A percentile compares a stretch with the other conserved stretches of the same genome.
These are phyloP conservation scores for Philereme vetulata DNA, from an alignment of 2,888 invertebrate genomes.

Conservation along the genomic window DNA sequence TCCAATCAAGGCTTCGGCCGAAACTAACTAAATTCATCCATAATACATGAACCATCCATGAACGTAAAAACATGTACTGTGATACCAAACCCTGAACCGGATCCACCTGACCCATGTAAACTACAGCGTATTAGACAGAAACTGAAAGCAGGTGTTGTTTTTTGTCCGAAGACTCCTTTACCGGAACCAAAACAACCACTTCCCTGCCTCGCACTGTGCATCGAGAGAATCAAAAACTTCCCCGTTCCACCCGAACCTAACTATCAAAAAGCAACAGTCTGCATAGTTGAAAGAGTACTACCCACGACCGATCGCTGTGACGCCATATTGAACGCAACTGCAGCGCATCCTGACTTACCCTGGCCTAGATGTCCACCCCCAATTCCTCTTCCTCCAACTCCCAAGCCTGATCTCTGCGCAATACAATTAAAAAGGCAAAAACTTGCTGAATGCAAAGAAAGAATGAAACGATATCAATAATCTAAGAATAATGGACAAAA, in stretches of 20 bases:
- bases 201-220: constrained; percentile 55
- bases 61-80: constrained; percentile 58
- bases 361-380: constrained; percentile 54
- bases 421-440: constrained; percentile 43
- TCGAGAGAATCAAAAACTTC: constrained; percentile 65
- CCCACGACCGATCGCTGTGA: constrained; percentile 56
- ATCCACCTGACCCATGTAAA: constrained; percentile 52
- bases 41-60: constrained; percentile 41
- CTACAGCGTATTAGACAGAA: constrained; percentile 50
- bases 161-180: constrained; percentile 54
- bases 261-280: constrained; percentile 46
- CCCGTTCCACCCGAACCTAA: constrained; percentile 35
- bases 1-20: constrained; percentile 16
- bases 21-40: constrained; percentile 19
- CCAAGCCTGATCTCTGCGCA: constrained; percentile 55
- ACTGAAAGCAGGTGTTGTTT: constrained; percentile 55
- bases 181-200: constrained; percentile 46
- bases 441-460: constrained; percentile 51
- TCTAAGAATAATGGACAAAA: constrained; percentile 29
- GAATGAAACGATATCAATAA: constrained; percentile 59
- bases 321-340: constrained; percentile 41
- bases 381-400: constrained; percentile 54
- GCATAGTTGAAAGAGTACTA: constrained; percentile 47
- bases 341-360: constrained; percentile 45
- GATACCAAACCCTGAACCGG: constrained; percentile 48